phyloP scores from a whole-genome alignment of 2,113 vertebrate species.

The Podarcis muralis region DNA sequence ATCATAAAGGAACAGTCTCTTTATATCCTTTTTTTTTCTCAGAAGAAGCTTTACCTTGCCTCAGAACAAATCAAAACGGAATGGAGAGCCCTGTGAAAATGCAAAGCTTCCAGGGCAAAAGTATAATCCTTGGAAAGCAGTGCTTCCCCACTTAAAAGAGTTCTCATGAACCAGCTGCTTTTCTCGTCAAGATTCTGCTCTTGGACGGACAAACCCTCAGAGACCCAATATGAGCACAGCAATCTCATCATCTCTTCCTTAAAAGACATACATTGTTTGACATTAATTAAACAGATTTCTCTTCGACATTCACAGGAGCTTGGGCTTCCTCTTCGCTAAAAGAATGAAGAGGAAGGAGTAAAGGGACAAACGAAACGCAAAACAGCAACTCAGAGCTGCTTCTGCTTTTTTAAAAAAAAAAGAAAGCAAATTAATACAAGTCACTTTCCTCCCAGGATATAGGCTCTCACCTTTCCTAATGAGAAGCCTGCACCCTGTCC shows the following conservation, averaged over 20 bases:
- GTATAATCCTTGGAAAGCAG: slow-evolving; percentile 33
- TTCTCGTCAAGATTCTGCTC: slow-evolving; percentile 21
- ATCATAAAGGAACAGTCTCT: not conserved
- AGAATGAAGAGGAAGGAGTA: not conserved
- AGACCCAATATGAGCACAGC: not conserved
- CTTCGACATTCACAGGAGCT: not conserved
- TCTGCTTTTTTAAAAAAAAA: slow-evolving; percentile 52
- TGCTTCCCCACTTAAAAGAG: slow-evolving; percentile 20
- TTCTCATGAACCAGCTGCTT: slow-evolving; percentile 45
- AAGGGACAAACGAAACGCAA: not conserved
- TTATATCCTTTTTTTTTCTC: slow-evolving; percentile 19
- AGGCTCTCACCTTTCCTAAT: not conserved
- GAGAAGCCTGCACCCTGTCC: not conserved
- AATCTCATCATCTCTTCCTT: not conserved
- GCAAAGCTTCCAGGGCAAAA: slow-evolving; percentile 30
- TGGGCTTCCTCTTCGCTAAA: not conserved
- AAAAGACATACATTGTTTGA: slow-evolving; percentile 32
- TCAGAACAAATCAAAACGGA: slow-evolving; percentile 32
- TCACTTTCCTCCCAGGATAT: slow-evolving; percentile 43
- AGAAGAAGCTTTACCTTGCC: slow-evolving; percentile 25
- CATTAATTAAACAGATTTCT: slow-evolving; percentile 39
- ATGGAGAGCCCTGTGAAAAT: slow-evolving; percentile 30
- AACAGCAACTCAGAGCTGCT: slow-evolving; percentile 19
- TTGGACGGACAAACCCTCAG: slow-evolving; percentile 43
- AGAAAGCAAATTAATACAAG: slow-evolving; percentile 55